Conservation (phyloP, 2,888 invertebrate genomes). For the Tryphoninae sp. region DNA sequence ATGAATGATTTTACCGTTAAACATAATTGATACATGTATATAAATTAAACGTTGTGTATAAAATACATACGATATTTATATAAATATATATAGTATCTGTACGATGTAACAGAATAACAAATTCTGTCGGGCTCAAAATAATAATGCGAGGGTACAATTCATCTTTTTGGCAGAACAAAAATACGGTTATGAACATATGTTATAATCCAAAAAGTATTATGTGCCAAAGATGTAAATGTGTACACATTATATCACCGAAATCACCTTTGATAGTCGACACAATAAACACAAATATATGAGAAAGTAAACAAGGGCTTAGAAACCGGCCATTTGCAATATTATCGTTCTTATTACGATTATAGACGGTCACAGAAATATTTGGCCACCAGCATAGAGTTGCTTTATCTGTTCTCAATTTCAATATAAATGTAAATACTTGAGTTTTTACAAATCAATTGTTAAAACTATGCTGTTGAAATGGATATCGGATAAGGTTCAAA, state of each 20-base stretch:
- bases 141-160: neutral
- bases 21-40: slow-evolving; percentile 37
- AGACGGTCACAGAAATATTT: too few species aligned
- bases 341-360: too few species aligned
- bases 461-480: too few species aligned
- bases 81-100: slow-evolving; percentile 1
- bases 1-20: slow-evolving; percentile 21
- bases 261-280: slow-evolving; percentile 2
- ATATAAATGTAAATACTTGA: too few species aligned
- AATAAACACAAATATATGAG: slow-evolving; percentile 34
- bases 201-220: slow-evolving; percentile 54
- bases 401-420: neutral
- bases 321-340: too few species aligned
- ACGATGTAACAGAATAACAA: neutral
- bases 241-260: slow-evolving; percentile 38
- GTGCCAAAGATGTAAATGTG: slow-evolving; percentile 62
- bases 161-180: slow-evolving; percentile 26
- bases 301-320: neutral
- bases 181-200: slow-evolving; percentile 10
- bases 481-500: too few species aligned
- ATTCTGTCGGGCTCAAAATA: slow-evolving; percentile 21
- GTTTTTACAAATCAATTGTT: too few species aligned
- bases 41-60: slow-evolving; percentile 52
- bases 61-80: slow-evolving; percentile 18
- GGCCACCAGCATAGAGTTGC: neutral